Percentiles rank a stretch among this genome's conserved stretches.
phyloP scores from a whole-genome alignment of 2,888 invertebrate species.

The Parnassius orleans region DNA sequence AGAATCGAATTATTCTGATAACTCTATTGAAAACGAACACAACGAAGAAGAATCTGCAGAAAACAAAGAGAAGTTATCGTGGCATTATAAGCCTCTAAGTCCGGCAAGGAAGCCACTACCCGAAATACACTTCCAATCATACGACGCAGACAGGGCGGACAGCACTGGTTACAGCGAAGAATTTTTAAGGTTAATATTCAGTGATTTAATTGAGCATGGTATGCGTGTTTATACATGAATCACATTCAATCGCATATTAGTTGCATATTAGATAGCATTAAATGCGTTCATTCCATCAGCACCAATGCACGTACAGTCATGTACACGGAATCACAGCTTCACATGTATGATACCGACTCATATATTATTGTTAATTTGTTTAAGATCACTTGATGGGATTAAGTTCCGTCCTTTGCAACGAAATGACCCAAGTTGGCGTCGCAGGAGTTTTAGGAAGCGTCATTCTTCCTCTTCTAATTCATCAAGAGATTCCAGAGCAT shows the following conservation, averaged over 20 bases:
- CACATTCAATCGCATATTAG: slow-evolving; percentile 55
- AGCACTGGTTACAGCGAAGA: slow-evolving; percentile 64
- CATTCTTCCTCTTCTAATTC: slow-evolving; percentile 82
- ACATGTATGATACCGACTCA: slow-evolving; percentile 70
- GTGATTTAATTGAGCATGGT: slow-evolving; percentile 45
- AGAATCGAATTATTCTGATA: slow-evolving; percentile 49
- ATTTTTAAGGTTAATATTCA: slow-evolving; percentile 76
- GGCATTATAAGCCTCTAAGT: slow-evolving; percentile 71
- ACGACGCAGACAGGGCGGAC: slow-evolving; percentile 65
- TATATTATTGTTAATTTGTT: slow-evolving; percentile 66
- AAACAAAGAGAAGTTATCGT: slow-evolving; percentile 63
- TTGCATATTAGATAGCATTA: slow-evolving; percentile 40
- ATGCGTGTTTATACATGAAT: slow-evolving; percentile 49
- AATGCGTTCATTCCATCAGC: slow-evolving; percentile 38
- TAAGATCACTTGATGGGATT: slow-evolving; percentile 84
- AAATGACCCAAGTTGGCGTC: slow-evolving; percentile 82
- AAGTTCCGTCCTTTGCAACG: slow-evolving; percentile 82
- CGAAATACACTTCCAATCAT: slow-evolving; percentile 78
- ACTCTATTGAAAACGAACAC: slow-evolving; percentile 55
- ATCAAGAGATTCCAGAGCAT: slow-evolving; percentile 81
- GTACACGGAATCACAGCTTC: slow-evolving; percentile 46
- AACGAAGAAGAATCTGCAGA: slow-evolving; percentile 44
- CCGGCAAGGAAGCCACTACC: slow-evolving; percentile 58
- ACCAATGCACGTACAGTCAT: slow-evolving; percentile 49
- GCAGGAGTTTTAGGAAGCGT: slow-evolving; percentile 82